Conservation (phyloP, 1,140 invertebrate genomes). For the Pseudomyrmex gracilis region DNA sequence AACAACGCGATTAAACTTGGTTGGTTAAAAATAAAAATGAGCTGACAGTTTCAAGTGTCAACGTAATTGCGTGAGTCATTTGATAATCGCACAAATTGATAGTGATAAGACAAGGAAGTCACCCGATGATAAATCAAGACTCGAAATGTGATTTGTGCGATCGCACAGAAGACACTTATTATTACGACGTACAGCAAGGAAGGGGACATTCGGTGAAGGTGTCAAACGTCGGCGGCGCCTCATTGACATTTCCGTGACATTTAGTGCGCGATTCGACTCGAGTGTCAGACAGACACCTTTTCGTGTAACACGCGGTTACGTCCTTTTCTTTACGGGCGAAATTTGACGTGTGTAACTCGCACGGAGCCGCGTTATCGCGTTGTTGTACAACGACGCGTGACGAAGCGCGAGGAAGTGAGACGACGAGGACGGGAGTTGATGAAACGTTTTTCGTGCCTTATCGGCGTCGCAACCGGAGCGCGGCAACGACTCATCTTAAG, state of each 20-base stretch:
- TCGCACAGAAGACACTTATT: not conserved
- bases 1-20: not conserved
- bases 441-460: conserved; percentile 75
- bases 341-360: not conserved
- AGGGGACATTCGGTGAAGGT: conserved; percentile 73
- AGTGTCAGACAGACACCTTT: conserved; percentile 46
- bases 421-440: conserved; percentile 58
- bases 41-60: not conserved
- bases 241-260: conserved; percentile 79
- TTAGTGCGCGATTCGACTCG: conserved; percentile 71
- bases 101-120: conserved; percentile 29
- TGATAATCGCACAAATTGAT: not conserved
- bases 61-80: not conserved
- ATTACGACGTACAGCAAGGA: conserved; percentile 44
- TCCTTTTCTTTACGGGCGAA: not conserved
- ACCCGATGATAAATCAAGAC: conserved; percentile 6
- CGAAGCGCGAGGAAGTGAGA: conserved; percentile 40
- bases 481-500: conserved; percentile 54
- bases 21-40: not conserved
- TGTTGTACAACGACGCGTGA: not conserved
- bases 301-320: conserved; percentile 64
- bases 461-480: conserved; percentile 60
- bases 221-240: conserved; percentile 73
- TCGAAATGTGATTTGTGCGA: conserved; percentile 9
- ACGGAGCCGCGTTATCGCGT: not conserved